Evolutionary conservation across 2,888 invertebrate species (phyloP).

Genomic region (Emesis furor): DNA sequence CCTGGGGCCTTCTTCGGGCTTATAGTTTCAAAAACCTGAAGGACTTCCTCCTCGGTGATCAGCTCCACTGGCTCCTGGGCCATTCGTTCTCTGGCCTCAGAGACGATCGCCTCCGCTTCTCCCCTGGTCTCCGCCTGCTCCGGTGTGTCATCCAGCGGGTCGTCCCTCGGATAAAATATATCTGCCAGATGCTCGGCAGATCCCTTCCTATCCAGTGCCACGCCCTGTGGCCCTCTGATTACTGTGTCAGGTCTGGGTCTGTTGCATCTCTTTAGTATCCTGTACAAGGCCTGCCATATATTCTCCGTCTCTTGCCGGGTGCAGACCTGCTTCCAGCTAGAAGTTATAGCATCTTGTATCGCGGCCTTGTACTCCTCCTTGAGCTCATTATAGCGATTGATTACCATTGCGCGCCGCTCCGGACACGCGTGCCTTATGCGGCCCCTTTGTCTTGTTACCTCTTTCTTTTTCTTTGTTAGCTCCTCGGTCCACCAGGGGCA

Average conservation of each 20-base stretch:
- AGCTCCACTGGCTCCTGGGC: neutral
- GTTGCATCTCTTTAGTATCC: neutral
- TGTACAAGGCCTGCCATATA: neutral
- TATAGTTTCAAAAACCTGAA: neutral
- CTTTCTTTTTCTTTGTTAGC: neutral
- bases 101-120: no score
- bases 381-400: neutral
- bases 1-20: slow-evolving; percentile 56
- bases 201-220: neutral
- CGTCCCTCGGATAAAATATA: neutral
- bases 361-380: neutral
- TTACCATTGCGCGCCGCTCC: neutral
- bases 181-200: neutral
- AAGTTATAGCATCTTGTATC: neutral
- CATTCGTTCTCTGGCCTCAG: no score
- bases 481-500: neutral
- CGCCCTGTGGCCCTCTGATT: neutral
- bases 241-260: neutral
- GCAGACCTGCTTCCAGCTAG: neutral
- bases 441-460: neutral
- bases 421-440: neutral
- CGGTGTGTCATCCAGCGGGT: neutral
- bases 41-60: neutral
- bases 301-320: neutral
- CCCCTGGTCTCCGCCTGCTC: no score